phyloP scores from a whole-genome alignment of 1,140 invertebrate genomes.

The Ips typographus region DNA sequence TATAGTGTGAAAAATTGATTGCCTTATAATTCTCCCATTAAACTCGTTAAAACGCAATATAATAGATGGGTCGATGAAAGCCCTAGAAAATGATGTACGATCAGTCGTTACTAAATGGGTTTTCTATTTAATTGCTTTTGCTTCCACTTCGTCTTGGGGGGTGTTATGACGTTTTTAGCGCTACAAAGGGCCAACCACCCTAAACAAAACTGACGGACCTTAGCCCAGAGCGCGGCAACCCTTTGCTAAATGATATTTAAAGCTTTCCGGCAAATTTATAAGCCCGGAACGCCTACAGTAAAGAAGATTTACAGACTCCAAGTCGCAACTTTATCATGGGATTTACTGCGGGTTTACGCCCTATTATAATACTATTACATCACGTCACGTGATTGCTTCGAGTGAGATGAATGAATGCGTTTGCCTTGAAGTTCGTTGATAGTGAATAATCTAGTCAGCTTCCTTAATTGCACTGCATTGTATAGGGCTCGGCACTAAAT shows the following conservation, averaged over 20 bases:
- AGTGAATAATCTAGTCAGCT: background rate
- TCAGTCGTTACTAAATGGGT: background rate
- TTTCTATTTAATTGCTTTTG: background rate
- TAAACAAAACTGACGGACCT: background rate
- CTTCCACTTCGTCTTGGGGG: background rate
- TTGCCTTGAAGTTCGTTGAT: background rate
- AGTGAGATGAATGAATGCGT: background rate
- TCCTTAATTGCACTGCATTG: too few relatives aligned
- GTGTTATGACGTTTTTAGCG: too few relatives aligned
- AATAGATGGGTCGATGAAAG: constrained; percentile 8
- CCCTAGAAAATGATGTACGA: constrained; percentile 3
- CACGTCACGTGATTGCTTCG: constrained; percentile 1
- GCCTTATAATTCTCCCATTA: constrained; percentile 1
- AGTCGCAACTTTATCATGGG: constrained; percentile 12
- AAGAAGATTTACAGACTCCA: constrained; percentile 15
- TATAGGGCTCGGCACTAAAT: too few relatives aligned
- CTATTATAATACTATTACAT: constrained; percentile 12
- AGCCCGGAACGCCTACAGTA: constrained; percentile 6
- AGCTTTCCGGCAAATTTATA: constrained; percentile 8
- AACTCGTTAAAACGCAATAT: background rate
- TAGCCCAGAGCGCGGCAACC: constrained; percentile 2
- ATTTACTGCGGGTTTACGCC: constrained; percentile 10
- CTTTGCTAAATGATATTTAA: constrained; percentile 8
- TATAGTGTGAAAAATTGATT: constrained; percentile 5
- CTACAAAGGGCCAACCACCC: background rate